Base-by-base conservation (phyloP, 2,888 invertebrate genomes). In the Platynereis dumerilii region DNA sequence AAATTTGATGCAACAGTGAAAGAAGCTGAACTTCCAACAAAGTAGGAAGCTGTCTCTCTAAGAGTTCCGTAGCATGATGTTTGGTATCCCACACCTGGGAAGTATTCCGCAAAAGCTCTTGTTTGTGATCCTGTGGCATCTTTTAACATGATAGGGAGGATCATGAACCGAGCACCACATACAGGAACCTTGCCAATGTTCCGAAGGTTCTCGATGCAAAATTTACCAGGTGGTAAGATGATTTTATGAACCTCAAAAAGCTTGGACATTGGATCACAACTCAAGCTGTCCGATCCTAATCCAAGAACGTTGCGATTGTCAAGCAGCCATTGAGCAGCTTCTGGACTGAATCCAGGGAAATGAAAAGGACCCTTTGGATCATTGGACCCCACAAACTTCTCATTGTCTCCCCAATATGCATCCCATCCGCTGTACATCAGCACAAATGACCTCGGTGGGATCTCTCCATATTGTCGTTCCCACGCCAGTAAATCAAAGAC, bases 351-450 rank as follows among this genome's bases (percentile, higher is more conserved):
- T n/a, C 48, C 48, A n/a, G 48, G 48, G n/a, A 48, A 48, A 48
- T 48, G 48, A n/a, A n/a, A 48, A n/a, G n/a, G n/a, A 3, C 22
- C 48, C 17, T 3, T 48, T 5, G n/a, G 7, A n/a, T 48, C 48
- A n/a, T n/a, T 48, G 3, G 48, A 48, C 3, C 48, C 48, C 20
- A 48, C 22, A 22, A 20, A 48, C 22, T 48, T 48, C 20, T 48
- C n/a, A 48, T 48, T 22, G 22, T 48, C n/a, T n/a, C 48, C 48
- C 48, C 48, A 48, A n/a, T 12, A 22, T 22, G 5, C 7, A n/a
- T 48, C n/a, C 48, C 48, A 48, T 48, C 48, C 48, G n/a, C 20
- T 20, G 48, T 48, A n/a, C 48, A 48, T 48, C 20, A 48, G n/a
- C 3, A 48, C 22, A n/a, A n/a, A 48, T 5, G 48, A 48, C 3